Conservation (phyloP, 2,888 invertebrate species). For the Pachliopta kotzebuea region DNA sequence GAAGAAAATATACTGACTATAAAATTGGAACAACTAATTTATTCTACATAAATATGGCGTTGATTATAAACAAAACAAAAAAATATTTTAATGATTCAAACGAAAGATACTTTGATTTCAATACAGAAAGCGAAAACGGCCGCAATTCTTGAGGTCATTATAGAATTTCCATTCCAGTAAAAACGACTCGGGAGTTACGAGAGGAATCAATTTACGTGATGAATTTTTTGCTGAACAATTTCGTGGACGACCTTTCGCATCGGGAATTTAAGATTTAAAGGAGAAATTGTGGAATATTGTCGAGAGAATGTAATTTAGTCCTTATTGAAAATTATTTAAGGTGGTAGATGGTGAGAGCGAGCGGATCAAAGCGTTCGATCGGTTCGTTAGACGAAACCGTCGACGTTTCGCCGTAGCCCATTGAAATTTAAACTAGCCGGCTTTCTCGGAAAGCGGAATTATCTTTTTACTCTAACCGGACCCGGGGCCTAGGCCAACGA, state of each 20-base stretch:
- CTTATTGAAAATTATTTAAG: slow-evolving; percentile 28
- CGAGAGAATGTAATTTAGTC: slow-evolving; percentile 15
- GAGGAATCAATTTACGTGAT: slow-evolving; percentile 16
- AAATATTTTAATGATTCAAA: not conserved
- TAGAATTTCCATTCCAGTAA: slow-evolving; percentile 7
- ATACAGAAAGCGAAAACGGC: slow-evolving; percentile 23
- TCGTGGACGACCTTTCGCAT: slow-evolving; percentile 21
- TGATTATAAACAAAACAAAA: too few species aligned
- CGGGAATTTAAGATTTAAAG: slow-evolving; percentile 20
- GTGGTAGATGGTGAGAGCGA: slow-evolving; percentile 37
- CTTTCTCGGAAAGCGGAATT: slow-evolving; percentile 60
- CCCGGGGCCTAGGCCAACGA: slow-evolving; percentile 57
- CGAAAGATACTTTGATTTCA: slow-evolving; percentile 7
- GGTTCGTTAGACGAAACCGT: slow-evolving; percentile 71
- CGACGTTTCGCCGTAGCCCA: slow-evolving; percentile 67
- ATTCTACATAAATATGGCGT: too few species aligned
- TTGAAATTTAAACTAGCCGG: slow-evolving; percentile 75
- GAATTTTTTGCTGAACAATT: slow-evolving; percentile 12
- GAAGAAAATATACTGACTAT: too few species aligned
- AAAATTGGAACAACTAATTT: too few species aligned
- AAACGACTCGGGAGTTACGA: slow-evolving; percentile 11
- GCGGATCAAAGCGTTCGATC: slow-evolving; percentile 72
- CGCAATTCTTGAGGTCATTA: slow-evolving; percentile 11
- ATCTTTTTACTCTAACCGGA: slow-evolving; percentile 48
- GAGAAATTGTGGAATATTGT: slow-evolving; percentile 30